These are phyloP conservation scores for Lineus longissimus DNA, from an alignment of 1,140 invertebrate genomes.

Conservation along the genomic window DNA sequence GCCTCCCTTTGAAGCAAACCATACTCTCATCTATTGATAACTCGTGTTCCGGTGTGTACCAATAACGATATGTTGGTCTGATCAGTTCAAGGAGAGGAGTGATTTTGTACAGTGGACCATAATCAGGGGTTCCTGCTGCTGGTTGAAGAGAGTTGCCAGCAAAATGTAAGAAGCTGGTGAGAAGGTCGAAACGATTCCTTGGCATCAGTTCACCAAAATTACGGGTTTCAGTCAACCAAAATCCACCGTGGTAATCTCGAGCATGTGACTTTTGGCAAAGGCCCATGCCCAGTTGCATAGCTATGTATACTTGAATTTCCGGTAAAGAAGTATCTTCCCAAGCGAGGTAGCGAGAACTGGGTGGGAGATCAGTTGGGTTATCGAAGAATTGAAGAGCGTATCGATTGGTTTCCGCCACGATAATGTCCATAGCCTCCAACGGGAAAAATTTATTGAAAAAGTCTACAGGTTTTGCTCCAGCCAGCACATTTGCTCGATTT, in stretches of 20 bases:
- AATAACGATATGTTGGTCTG: not conserved
- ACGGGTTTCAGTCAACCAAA: not conserved
- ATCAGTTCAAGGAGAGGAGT: not conserved
- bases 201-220: not conserved
- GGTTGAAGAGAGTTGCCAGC: not conserved
- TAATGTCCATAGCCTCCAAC: no score
- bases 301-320: not conserved
- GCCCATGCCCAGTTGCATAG: not conserved
- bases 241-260: not conserved
- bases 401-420: no score
- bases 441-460: no score
- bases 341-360: not conserved
- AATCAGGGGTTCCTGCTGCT: not conserved
- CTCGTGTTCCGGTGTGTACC: not conserved
- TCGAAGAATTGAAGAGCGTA: no score
- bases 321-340: not conserved
- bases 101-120: not conserved
- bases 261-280: not conserved
- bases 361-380: not conserved
- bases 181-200: not conserved
- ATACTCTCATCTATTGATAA: constrained; percentile 15
- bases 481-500: no score
- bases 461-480: no score
- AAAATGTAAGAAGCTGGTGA: not conserved
- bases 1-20: constrained; percentile 12